Percentiles rank a stretch among this genome's conserved stretches.
Conservation (phyloP, 2,888 invertebrate species). For the Colletes collaris region DNA sequence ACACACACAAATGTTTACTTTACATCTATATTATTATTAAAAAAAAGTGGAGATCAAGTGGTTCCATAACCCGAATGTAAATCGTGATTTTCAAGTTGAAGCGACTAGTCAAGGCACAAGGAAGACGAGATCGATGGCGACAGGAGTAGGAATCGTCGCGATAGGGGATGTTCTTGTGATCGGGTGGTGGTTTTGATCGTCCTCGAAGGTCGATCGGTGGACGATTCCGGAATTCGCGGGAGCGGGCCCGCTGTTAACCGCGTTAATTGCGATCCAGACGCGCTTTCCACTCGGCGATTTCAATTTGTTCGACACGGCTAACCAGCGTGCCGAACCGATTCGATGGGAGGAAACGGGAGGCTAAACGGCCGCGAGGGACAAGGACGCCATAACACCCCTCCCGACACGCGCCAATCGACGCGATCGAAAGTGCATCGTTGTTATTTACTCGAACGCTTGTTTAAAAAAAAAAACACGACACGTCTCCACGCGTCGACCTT, state of each 20-base stretch:
- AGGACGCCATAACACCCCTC: background rate
- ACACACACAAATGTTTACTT: too few species aligned
- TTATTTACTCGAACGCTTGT: constrained; percentile 15
- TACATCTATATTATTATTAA: too few species aligned
- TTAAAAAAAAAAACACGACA: too few species aligned
- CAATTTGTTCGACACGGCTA: constrained; percentile 64
- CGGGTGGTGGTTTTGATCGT: constrained; percentile 23
- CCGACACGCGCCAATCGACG: constrained; percentile 1
- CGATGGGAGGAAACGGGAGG: constrained; percentile 11
- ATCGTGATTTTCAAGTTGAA: background rate
- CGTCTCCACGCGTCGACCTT: too few species aligned
- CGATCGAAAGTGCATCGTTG: constrained; percentile 14
- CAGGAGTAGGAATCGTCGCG: background rate
- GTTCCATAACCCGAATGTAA: too few species aligned
- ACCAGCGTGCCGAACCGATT: constrained; percentile 30
- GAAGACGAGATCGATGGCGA: background rate
- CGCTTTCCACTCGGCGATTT: constrained; percentile 62
- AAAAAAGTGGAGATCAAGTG: too few species aligned
- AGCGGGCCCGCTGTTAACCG: constrained; percentile 41
- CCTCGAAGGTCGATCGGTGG: constrained; percentile 28
- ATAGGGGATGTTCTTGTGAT: constrained; percentile 10
- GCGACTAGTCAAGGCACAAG: background rate
- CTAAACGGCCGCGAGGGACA: constrained; percentile 5
- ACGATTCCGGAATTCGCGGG: constrained; percentile 49
- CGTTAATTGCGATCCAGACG: constrained; percentile 62